Base-by-base conservation (phyloP, 2,113 vertebrate genomes). In the Penelope pileata region DNA sequence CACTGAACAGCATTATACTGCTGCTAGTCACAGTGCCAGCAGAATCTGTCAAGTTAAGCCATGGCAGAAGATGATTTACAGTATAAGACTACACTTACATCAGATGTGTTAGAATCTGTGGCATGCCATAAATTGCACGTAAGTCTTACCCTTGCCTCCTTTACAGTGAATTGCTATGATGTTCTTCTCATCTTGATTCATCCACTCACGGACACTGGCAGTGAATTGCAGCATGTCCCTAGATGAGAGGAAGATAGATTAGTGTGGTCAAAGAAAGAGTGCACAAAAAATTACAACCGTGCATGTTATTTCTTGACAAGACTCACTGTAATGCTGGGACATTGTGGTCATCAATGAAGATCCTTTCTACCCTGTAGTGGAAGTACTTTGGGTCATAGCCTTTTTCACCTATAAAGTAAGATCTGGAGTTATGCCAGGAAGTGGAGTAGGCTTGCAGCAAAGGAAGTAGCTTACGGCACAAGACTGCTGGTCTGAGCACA, bases 331-430 rank as follows among this genome's bases (percentile, higher is more conserved):
- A 85, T 1, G 98, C 93, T 63, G 99, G 99, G 14, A 99, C 99
- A 21, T 99, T 99, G 88, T 99, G 99, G 94, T 99, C 99, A 66
- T 99, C 99, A 74, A 99, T 99, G 96, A 99, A 98, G 47, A 99
- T 97, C 51, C 98, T 97, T 74, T 98, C 98, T 29, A 99, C 99
- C 80, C 98, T 98, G 92, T 99, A 98, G 97, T 99, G 99, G 96
- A 99, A 99, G 95, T 98, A 94, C 90, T 98, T 97, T 7, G 99
- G 98, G 89, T 99, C 98, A 68, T 99, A 99, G 70, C 98, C 97
- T 95, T 98, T 98, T 94, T 99, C 99, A 98, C 99, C 99, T 99
- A 83, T 8, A 97, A 86, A 72, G 91, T 86, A 95, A 83, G 21
- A 74, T 16, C 34, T 63, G 9, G 30, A 67, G 22, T 96, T 94